Conservation (phyloP, 2,113 vertebrate species). For the Benitochromis conjunctus region DNA sequence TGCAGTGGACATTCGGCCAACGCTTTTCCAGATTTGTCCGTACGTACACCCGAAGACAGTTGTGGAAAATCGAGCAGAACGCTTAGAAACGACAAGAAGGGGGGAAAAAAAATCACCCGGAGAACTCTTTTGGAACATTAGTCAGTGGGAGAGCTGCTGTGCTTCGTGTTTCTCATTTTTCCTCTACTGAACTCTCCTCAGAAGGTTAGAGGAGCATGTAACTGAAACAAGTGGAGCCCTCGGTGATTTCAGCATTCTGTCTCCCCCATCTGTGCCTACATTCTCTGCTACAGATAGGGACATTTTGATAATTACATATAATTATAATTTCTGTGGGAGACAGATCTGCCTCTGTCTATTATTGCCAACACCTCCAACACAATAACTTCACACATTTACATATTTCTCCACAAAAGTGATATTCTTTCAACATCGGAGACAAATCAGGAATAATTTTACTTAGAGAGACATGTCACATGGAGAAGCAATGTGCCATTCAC, state of each 20-base stretch:
- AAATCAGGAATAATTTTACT: constrained; percentile 58
- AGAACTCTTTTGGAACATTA: constrained; percentile 20
- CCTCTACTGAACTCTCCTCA: constrained; percentile 41
- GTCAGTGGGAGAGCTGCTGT: constrained; percentile 19
- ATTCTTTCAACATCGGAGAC: constrained; percentile 60
- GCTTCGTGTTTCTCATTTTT: constrained; percentile 28
- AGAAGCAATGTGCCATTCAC: constrained; percentile 38
- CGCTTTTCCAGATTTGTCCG: constrained; percentile 4
- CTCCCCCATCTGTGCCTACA: constrained; percentile 66
- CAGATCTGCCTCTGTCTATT: constrained; percentile 71
- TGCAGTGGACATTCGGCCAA: constrained; percentile 33
- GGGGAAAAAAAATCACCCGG: background rate
- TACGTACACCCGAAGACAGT: constrained; percentile 9
- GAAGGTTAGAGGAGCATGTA: constrained; percentile 65
- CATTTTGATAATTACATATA: constrained; percentile 71
- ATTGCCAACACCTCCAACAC: constrained; percentile 71
- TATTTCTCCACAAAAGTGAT: constrained; percentile 71
- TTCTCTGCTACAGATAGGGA: constrained; percentile 67
- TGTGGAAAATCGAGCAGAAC: constrained; percentile 37
- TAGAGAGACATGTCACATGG: constrained; percentile 46
- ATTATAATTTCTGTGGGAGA: constrained; percentile 75
- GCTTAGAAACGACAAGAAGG: constrained; percentile 1
- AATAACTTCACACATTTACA: constrained; percentile 72
- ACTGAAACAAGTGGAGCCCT: constrained; percentile 64
- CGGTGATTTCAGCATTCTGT: constrained; percentile 55